Percentiles rank a stretch among this genome's conserved stretches.
Evolutionary conservation across 2,888 invertebrate species (phyloP).

Genomic region (Tipula confusa): DNA sequence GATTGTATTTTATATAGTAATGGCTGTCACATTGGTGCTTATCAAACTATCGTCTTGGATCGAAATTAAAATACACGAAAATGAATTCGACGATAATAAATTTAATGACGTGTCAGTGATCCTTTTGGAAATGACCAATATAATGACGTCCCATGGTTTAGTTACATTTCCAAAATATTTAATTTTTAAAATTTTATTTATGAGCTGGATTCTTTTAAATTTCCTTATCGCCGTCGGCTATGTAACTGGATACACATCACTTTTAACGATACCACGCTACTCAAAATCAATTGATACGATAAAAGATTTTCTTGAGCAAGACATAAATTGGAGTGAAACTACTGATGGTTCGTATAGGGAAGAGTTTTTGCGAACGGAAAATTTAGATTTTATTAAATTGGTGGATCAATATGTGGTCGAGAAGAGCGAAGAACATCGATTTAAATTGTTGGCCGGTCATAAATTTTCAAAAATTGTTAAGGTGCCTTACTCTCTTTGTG

Average conservation of each 20-base stretch:
- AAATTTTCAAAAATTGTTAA: neutral
- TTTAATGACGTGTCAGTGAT: neutral
- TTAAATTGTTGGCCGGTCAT: neutral
- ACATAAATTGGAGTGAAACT: neutral
- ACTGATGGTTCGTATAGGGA: neutral
- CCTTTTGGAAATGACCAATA: neutral
- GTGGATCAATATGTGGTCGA: neutral
- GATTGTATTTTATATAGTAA: neutral
- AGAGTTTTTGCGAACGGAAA: neutral
- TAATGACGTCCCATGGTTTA: neutral
- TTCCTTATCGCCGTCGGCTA: neutral
- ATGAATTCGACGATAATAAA: neutral
- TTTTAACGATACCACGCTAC: neutral
- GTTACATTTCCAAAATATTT: neutral
- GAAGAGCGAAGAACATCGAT: neutral
- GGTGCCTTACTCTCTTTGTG: neutral
- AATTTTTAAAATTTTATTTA: neutral
- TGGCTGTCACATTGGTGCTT: neutral
- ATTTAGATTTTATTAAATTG: neutral
- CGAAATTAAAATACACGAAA: neutral
- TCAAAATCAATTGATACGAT: constrained; percentile 20
- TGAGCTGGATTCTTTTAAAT: neutral
- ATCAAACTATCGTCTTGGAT: neutral
- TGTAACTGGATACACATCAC: neutral
- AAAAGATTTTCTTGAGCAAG: constrained; percentile 27